Conservation (phyloP, 2,888 invertebrate genomes). For the Apodemia zela region DNA sequence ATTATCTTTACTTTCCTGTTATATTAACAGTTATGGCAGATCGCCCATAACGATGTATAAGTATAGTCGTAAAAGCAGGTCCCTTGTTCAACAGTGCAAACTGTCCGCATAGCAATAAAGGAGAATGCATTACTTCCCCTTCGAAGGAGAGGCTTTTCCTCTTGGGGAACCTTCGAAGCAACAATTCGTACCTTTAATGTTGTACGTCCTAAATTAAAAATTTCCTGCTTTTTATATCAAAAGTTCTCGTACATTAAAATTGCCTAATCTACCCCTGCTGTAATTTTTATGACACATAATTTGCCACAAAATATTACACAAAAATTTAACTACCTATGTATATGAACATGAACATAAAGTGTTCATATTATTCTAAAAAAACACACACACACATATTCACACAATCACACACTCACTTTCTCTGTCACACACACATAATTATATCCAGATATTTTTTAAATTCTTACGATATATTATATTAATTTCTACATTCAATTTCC, state of each 20-base stretch:
- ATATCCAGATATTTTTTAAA: too few relatives aligned
- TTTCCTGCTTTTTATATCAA: conserved; percentile 47
- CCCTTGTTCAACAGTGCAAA: conserved; percentile 67
- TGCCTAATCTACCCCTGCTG: conserved; percentile 16
- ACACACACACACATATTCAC: too few relatives aligned
- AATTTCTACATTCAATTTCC: too few relatives aligned
- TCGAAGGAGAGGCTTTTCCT: conserved; percentile 58
- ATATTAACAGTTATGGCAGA: conserved; percentile 26
- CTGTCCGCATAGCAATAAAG: conserved; percentile 74
- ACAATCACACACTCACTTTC: too few relatives aligned
- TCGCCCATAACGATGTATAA: conserved; percentile 46
- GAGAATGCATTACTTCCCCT: conserved; percentile 77
- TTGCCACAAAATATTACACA: not conserved
- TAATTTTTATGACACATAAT: not conserved
- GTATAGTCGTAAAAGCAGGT: conserved; percentile 75
- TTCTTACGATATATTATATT: too few relatives aligned
- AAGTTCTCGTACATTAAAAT: conserved; percentile 22
- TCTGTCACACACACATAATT: too few relatives aligned
- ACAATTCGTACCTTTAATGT: conserved; percentile 67
- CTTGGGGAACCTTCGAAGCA: conserved; percentile 60
- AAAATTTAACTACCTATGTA: not conserved
- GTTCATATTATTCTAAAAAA: too few relatives aligned
- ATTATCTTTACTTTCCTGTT: conserved; percentile 13
- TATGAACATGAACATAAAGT: too few relatives aligned
- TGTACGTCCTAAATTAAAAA: conserved; percentile 63